Base-by-base conservation (phyloP, 2,888 invertebrate species). In the Drosophila eohydei region DNA sequence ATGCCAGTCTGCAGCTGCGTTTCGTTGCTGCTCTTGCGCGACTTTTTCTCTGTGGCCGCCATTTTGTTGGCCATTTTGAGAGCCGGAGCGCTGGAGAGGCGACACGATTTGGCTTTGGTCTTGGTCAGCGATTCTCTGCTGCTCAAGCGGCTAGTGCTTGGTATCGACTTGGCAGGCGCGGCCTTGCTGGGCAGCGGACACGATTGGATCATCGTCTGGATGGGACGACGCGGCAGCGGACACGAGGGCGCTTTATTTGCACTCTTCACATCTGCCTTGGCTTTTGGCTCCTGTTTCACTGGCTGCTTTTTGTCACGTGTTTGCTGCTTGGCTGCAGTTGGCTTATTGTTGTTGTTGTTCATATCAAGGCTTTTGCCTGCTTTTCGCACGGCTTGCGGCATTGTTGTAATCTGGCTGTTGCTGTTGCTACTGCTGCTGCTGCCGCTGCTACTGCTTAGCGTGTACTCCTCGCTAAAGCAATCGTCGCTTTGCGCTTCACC, bases 121-220 rank as follows among this genome's bases (percentile, higher is more conserved):
- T 55, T 55, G 41, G 28, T 60, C 6, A 14, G 7, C 5, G 21
- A 21, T 0, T 14, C 30, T 9, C 16, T 28, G 48, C 38, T 48
- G 38, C 50, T 28, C 34, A 67, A 1, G 2, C 34, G 52, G 16
- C 44, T 54, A 2, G 30, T 36, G 11, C 16, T 61, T 2, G 34
- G 38, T 2, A 6, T 26, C 1, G 59, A 1, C 21, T 43, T 51
- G 32, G 11, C 9, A 2, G 48, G 4, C 8, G n/a, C 3, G 6
- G 12, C 41, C 34, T 61, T 65, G 12, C 26, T 44, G 28, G 70
- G 65, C 60, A 65, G 4, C 0, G 59, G 63, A 11, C 73, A 74
- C n/a, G 68, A 73, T 14, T 68, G 67, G 40, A 38, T 30, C 16
- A 9, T 36, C 4, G 38, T 26, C 9, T 26, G 7, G 2, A 3